Evolutionary conservation across 1,140 invertebrate species (phyloP).

Genomic region (Atopsyche davidsoni): DNA sequence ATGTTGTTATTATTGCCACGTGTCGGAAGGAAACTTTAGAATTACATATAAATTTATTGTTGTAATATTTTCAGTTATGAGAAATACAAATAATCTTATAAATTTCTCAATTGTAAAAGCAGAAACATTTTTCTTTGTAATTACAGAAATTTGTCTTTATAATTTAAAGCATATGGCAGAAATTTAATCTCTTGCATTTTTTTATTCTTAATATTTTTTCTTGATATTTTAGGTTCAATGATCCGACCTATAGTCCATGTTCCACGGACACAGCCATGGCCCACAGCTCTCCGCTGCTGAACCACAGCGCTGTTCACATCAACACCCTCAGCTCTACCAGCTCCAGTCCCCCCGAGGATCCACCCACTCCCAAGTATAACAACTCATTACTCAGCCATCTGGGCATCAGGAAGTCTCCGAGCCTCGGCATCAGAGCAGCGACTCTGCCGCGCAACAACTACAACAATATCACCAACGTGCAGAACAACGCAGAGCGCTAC

Average conservation of each 20-base stretch:
- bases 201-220: background rate
- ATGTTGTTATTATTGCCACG: slow-evolving; percentile 12
- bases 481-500: slow-evolving; percentile 46
- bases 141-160: too few relatives aligned
- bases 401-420: slow-evolving; percentile 43
- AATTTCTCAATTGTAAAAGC: too few relatives aligned
- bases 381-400: slow-evolving; percentile 22
- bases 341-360: slow-evolving; percentile 41
- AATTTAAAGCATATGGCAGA: too few relatives aligned
- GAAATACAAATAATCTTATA: too few relatives aligned
- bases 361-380: slow-evolving; percentile 26
- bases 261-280: slow-evolving; percentile 33
- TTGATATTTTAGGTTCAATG: slow-evolving; percentile 54
- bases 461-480: slow-evolving; percentile 39
- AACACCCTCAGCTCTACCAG: slow-evolving; percentile 45
- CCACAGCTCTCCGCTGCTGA: slow-evolving; percentile 47
- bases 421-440: slow-evolving; percentile 55
- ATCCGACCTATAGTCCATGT: slow-evolving; percentile 52
- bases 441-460: slow-evolving; percentile 67
- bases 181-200: too few relatives aligned
- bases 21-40: too few relatives aligned
- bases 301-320: slow-evolving; percentile 44
- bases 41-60: too few relatives aligned
- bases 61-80: too few relatives aligned
- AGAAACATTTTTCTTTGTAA: too few relatives aligned